These are phyloP conservation scores for Epinotia brunnichana DNA, from an alignment of 2,888 invertebrate species.

Conservation along the genomic window DNA sequence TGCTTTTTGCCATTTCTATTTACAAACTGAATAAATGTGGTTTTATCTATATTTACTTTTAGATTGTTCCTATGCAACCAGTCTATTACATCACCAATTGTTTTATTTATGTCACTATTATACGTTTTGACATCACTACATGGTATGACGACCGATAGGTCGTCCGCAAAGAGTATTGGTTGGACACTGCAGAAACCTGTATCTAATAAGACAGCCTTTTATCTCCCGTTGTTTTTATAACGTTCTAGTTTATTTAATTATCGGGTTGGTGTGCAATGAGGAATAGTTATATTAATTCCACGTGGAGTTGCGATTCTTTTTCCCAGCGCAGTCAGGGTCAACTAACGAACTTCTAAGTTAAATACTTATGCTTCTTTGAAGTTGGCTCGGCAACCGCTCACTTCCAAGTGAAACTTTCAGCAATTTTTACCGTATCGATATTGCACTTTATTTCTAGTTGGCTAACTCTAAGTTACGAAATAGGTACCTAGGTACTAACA, in stretches of 20 bases:
- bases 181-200: too few relatives aligned
- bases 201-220: background rate
- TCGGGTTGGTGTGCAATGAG: background rate
- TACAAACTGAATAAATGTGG: too few relatives aligned
- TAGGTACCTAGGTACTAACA: background rate
- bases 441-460: constrained; percentile 27
- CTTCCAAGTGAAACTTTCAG: constrained; percentile 27
- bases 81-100: too few relatives aligned
- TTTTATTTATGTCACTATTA: too few relatives aligned
- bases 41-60: too few relatives aligned
- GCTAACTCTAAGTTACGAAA: constrained; percentile 10
- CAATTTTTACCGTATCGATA: constrained; percentile 36
- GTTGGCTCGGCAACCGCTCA: constrained; percentile 26
- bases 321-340: constrained; percentile 16
- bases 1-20: too few relatives aligned
- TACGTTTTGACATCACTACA: too few relatives aligned
- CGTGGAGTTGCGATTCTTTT: constrained; percentile 13
- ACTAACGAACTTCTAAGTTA: constrained; percentile 33
- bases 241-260: background rate
- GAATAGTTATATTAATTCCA: background rate
- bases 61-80: too few relatives aligned
- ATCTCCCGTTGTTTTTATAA: background rate
- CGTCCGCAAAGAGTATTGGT: too few relatives aligned
- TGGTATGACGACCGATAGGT: too few relatives aligned
- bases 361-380: constrained; percentile 9